Conservation (phyloP, 2,113 vertebrate species). For the Macrotis lagotis region DNA sequence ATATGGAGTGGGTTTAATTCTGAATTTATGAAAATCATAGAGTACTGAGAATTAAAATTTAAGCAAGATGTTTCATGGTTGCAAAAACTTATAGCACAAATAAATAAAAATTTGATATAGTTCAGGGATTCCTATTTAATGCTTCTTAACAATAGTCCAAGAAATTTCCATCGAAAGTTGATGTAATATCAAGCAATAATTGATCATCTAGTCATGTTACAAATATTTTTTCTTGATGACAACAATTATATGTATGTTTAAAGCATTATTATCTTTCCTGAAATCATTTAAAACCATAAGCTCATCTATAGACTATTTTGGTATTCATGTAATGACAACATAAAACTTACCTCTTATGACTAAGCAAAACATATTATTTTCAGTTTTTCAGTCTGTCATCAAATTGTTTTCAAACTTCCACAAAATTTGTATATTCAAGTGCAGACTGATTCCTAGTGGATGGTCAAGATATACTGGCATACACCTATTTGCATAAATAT, state of each 20-base stretch:
- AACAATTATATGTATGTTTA: neutral
- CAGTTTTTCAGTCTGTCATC: neutral
- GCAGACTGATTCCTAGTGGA: neutral
- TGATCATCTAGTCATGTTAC: neutral
- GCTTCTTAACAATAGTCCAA: neutral
- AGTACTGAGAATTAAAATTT: neutral
- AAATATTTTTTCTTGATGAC: neutral
- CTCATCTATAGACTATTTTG: neutral
- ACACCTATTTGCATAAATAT: neutral
- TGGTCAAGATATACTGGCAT: neutral
- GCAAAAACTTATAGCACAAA: neutral
- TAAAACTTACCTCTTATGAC: neutral
- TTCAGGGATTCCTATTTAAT: neutral
- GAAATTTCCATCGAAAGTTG: neutral
- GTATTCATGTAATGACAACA: neutral
- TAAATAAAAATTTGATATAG: neutral
- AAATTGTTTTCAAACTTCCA: neutral
- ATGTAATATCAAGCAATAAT: neutral
- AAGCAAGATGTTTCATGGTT: neutral
- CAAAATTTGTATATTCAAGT: neutral
- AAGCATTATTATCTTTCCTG: neutral
- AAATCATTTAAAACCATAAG: neutral
- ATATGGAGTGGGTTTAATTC: neutral
- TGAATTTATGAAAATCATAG: neutral
- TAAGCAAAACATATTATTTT: neutral